Evolutionary conservation across 2,113 vertebrate species (phyloP).

Genomic region (Xenus cinereus): DNA sequence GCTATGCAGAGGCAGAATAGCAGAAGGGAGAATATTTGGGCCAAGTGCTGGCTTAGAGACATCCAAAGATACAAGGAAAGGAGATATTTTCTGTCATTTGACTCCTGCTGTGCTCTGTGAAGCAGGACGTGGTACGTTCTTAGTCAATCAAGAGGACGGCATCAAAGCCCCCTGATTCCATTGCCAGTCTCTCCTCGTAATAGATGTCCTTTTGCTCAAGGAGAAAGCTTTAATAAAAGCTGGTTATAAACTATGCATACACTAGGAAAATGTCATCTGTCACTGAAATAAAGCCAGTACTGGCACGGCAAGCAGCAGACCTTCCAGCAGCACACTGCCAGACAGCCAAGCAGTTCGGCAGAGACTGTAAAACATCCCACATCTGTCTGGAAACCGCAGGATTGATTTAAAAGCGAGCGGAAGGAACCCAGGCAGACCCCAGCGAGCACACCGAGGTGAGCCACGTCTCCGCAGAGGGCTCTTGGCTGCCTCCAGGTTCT

Average conservation of each 20-base stretch:
- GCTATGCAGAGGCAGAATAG: not conserved
- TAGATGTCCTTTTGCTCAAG: not conserved
- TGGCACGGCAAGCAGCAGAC: not conserved
- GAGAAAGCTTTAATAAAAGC: slow-evolving; percentile 8
- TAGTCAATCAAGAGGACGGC: not conserved
- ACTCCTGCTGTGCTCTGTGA: not conserved
- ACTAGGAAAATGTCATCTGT: slow-evolving; percentile 20
- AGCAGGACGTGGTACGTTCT: not conserved
- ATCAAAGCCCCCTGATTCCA: not conserved
- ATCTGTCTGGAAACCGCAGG: not conserved
- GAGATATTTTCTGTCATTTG: not conserved
- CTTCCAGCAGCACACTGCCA: not conserved
- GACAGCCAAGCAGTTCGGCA: not conserved
- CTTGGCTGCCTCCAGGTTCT: not conserved
- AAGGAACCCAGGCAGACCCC: not conserved
- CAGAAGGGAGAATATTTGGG: not conserved
- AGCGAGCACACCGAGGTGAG: not conserved
- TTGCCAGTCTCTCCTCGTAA: not conserved
- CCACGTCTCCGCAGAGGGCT: not conserved
- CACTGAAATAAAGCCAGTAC: not conserved
- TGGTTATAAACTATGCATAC: not conserved
- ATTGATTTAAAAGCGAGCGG: not conserved
- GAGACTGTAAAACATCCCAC: not conserved
- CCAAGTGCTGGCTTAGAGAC: not conserved
- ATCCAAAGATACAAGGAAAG: not conserved